Evolutionary conservation across 1,140 invertebrate species (phyloP).

Genomic region (Parasteatoda tepidariorum): DNA sequence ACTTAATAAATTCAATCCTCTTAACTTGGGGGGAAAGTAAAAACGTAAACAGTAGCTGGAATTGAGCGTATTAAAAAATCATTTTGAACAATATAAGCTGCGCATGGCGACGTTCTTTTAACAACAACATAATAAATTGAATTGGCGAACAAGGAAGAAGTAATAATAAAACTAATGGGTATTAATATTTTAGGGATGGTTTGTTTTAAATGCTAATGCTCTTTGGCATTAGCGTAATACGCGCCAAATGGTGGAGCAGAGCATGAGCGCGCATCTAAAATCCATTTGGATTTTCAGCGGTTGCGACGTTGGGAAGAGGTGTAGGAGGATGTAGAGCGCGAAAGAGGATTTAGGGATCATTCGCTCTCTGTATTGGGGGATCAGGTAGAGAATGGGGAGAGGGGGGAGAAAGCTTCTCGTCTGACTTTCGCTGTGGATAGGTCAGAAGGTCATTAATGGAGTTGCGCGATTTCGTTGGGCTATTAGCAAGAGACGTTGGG

Average conservation of each 20-base stretch:
- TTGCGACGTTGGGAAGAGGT: neutral
- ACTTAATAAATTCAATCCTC: neutral
- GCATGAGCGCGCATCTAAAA: constrained; percentile 35
- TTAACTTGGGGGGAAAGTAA: neutral
- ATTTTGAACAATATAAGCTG: neutral
- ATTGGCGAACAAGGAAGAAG: neutral
- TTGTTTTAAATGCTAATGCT: constrained; percentile 52
- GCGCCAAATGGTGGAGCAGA: neutral
- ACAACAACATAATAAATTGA: neutral
- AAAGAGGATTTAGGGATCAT: constrained; percentile 34
- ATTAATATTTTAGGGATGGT: neutral
- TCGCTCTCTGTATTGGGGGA: neutral
- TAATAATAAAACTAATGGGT: neutral
- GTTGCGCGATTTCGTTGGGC: constrained; percentile 42
- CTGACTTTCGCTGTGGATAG: constrained; percentile 30
- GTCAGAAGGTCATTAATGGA: constrained; percentile 60
- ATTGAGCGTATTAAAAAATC: neutral
- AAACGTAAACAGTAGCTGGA: neutral
- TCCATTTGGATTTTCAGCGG: constrained; percentile 53
- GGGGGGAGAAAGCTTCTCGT: neutral
- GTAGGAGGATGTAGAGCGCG: neutral
- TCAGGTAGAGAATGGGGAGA: too few relatives aligned
- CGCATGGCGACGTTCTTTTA: too few relatives aligned
- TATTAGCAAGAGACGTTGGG: constrained; percentile 41
- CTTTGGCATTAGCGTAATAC: constrained; percentile 22